Evolutionary conservation across 2,797 vertebrate genomes (phyloP).

Genomic region (Chromis chromis): DNA sequence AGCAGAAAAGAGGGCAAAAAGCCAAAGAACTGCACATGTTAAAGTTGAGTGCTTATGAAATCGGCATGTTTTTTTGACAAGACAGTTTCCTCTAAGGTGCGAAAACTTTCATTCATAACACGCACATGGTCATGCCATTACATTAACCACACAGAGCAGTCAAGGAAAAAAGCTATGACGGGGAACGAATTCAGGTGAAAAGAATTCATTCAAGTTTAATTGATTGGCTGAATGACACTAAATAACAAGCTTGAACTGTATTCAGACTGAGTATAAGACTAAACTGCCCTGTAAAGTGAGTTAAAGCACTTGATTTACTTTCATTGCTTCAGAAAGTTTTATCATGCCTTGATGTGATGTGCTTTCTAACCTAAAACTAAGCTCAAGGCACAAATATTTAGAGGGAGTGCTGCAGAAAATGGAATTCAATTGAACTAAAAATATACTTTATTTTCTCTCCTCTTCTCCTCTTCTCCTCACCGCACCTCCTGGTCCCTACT

Average conservation of each 20-base stretch:
- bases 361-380: neutral
- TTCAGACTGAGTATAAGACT: neutral
- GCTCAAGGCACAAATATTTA: neutral
- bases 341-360: neutral
- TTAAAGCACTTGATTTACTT: neutral
- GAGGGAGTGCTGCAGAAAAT: neutral
- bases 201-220: constrained; percentile 15
- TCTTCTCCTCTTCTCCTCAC: neutral
- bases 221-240: constrained; percentile 23
- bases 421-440: constrained; percentile 6
- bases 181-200: constrained; percentile 23
- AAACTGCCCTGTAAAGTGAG: neutral
- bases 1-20: constrained; percentile 74
- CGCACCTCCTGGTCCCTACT: neutral
- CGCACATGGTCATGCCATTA: constrained; percentile 42
- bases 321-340: neutral
- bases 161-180: constrained; percentile 1
- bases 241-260: constrained; percentile 28
- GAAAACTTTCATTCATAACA: constrained; percentile 64
- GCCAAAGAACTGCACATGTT: constrained; percentile 46
- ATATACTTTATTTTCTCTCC: neutral
- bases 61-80: constrained; percentile 49
- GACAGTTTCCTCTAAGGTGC: constrained; percentile 45
- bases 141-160: constrained; percentile 10
- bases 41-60: constrained; percentile 75